Percentiles rank a stretch among this genome's conserved stretches.
Conservation (phyloP, 2,113 vertebrate species). For the Ginglymostoma cirratum region DNA sequence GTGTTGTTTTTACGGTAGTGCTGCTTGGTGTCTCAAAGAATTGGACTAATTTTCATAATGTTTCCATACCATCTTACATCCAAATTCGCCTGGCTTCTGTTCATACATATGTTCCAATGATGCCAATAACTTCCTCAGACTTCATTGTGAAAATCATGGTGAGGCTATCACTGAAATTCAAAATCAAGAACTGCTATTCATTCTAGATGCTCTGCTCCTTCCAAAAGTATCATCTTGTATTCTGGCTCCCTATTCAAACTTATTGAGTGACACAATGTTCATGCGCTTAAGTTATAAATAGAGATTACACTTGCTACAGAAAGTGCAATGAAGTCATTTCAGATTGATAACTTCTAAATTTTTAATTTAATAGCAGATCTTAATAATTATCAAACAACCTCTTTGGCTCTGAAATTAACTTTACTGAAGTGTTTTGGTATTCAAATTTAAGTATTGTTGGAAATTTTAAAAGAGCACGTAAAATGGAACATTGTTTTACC, state of each 20-base stretch:
- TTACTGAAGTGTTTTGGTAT: background rate
- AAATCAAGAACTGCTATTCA: background rate
- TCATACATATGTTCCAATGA: background rate
- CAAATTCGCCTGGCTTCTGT: background rate
- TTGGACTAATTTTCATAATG: background rate
- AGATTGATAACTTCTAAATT: background rate
- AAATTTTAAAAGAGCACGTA: background rate
- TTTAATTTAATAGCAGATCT: background rate
- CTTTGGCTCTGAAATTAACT: background rate
- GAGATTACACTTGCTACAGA: background rate
- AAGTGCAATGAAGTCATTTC: background rate
- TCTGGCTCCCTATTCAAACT: background rate
- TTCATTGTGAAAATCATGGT: background rate
- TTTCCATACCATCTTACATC: background rate
- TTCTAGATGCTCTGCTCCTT: background rate
- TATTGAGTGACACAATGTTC: background rate
- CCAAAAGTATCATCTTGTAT: background rate
- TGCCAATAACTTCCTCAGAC: background rate
- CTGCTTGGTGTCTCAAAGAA: background rate
- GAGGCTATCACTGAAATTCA: background rate
- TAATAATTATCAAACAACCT: background rate
- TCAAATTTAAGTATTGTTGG: background rate
- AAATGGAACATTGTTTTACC: background rate
- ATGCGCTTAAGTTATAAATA: background rate
- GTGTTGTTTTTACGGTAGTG: background rate